Percentiles rank a stretch among this genome's conserved stretches.
Evolutionary conservation across 2,888 invertebrate genomes (phyloP).

Genomic region (Drosophila greeni): DNA sequence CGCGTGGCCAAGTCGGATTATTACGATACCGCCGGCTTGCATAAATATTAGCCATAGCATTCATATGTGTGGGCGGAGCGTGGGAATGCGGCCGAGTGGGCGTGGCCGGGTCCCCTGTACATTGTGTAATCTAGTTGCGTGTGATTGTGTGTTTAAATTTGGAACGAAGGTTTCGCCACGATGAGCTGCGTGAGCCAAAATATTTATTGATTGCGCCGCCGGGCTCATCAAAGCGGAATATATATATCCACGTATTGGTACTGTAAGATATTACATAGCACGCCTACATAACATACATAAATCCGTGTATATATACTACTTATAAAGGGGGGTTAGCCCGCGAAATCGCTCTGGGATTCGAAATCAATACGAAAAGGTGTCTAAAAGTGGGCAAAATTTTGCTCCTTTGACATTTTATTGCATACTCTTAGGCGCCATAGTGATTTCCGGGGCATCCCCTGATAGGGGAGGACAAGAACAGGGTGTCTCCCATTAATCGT

Average conservation of each 20-base stretch:
- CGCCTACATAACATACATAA: slow-evolving; percentile 34
- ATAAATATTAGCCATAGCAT: slow-evolving; percentile 63
- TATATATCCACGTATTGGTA: slow-evolving; percentile 37
- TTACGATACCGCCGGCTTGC: slow-evolving; percentile 59
- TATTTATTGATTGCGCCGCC: slow-evolving; percentile 24
- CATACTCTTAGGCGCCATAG: neutral
- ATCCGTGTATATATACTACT: slow-evolving; percentile 39
- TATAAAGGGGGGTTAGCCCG: slow-evolving; percentile 1
- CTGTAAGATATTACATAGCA: slow-evolving; percentile 40
- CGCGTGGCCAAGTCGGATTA: slow-evolving; percentile 65
- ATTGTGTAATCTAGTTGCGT: slow-evolving; percentile 68
- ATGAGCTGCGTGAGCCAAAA: slow-evolving; percentile 18
- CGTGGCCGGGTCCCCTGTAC: slow-evolving; percentile 58
- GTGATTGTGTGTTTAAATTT: slow-evolving; percentile 22
- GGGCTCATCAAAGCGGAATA: slow-evolving; percentile 53
- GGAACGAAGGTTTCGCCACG: slow-evolving; percentile 14
- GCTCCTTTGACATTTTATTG: too few species aligned
- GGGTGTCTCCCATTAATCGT: slow-evolving; percentile 50
- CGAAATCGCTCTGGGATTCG: neutral
- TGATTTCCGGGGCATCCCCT: neutral
- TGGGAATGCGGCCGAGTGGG: slow-evolving; percentile 52
- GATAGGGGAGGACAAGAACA: slow-evolving; percentile 11
- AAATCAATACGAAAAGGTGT: neutral
- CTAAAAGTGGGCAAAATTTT: neutral
- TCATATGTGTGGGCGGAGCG: slow-evolving; percentile 42